Percentiles rank a stretch among this genome's conserved stretches.
Evolutionary conservation across 2,113 vertebrate genomes (phyloP).

Genomic region (Boleophthalmus pectinirostris): DNA sequence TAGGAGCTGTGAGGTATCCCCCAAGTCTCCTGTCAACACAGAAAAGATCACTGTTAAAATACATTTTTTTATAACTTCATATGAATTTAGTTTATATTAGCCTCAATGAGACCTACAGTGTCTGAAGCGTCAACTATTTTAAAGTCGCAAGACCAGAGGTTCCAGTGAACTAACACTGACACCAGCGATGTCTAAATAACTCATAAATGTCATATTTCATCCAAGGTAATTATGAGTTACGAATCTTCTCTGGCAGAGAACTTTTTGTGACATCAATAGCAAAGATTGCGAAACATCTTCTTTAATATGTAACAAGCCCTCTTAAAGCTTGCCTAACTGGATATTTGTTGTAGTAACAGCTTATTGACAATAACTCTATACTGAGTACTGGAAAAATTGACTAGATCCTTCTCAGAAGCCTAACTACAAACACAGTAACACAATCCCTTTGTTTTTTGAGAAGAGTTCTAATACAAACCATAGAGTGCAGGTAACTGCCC

Average conservation of each 20-base stretch:
- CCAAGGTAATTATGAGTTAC: neutral
- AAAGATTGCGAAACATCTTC: neutral
- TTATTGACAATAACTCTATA: neutral
- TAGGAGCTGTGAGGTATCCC: conserved; percentile 11
- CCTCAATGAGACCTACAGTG: neutral
- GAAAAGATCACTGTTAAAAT: neutral
- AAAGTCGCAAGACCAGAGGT: neutral
- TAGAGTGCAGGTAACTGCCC: conserved; percentile 68
- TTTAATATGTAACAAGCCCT: neutral
- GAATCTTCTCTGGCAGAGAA: neutral
- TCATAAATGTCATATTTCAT: neutral
- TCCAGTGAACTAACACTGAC: neutral
- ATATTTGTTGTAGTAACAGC: neutral
- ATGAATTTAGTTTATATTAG: neutral
- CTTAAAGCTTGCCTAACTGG: neutral
- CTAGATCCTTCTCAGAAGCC: neutral
- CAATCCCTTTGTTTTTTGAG: neutral
- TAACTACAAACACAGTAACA: neutral
- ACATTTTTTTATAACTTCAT: neutral
- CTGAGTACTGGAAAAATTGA: neutral
- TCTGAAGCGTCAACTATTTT: neutral
- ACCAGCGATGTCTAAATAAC: too few relatives aligned
- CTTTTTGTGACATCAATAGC: neutral
- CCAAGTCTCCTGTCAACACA: conserved; percentile 45
- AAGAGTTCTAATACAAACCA: conserved; percentile 50